Conservation (phyloP, 2,888 invertebrate genomes). For the Atethmia centrago region DNA sequence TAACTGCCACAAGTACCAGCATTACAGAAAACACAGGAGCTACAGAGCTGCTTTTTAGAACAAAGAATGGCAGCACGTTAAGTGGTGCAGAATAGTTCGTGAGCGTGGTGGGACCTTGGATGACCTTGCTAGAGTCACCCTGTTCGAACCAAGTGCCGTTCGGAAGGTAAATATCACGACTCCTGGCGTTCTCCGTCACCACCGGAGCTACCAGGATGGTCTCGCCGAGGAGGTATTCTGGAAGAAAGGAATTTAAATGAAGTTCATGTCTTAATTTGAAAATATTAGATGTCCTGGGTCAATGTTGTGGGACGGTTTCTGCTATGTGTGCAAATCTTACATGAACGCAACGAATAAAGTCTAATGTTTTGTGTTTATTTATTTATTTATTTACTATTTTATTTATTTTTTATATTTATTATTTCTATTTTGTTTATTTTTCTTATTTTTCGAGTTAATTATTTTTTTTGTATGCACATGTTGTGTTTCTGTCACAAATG, state of each 20-base stretch:
- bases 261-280: not conserved
- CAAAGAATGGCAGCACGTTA: conserved; percentile 91
- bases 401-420: not conserved
- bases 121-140: conserved; percentile 69
- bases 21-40: conserved; percentile 32
- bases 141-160: conserved; percentile 91
- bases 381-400: not conserved
- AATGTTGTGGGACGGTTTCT: not conserved
- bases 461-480: not conserved
- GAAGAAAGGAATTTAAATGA: conserved; percentile 18
- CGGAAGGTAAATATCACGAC: conserved; percentile 92
- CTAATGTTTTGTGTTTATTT: not conserved
- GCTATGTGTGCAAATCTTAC: not conserved
- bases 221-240: conserved; percentile 93
- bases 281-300: not conserved
- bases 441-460: no score
- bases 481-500: not conserved
- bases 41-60: conserved; percentile 36
- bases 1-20: conserved; percentile 31
- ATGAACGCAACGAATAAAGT: not conserved
- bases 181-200: conserved; percentile 87
- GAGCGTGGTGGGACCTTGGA: conserved; percentile 78
- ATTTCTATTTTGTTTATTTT: no score
- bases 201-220: conserved; percentile 93
- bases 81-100: conserved; percentile 91